Percentiles rank a stretch among this genome's conserved stretches.
phyloP scores from a whole-genome alignment of 1,140 invertebrate genomes.

The Steinernema khuongi region DNA sequence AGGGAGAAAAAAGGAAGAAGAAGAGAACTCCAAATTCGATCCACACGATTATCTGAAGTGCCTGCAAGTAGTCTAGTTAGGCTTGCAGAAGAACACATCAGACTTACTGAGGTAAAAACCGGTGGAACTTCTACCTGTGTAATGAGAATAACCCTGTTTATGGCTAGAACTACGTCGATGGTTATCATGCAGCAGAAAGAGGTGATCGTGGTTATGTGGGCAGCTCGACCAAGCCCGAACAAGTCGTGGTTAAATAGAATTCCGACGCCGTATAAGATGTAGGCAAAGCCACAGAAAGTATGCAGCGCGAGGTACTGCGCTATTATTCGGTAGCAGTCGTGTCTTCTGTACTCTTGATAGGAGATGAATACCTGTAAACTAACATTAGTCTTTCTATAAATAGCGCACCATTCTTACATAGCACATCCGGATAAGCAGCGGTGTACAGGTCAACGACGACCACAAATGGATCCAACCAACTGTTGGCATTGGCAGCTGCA shows the following conservation, averaged over 20 bases:
- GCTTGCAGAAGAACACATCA: neutral
- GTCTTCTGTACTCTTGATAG: neutral
- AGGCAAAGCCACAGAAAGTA: neutral
- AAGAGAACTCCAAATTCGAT: neutral
- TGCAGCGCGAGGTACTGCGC: neutral
- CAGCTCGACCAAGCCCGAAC: neutral
- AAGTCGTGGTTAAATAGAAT: neutral
- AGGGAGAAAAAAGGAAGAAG: neutral
- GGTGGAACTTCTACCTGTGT: neutral
- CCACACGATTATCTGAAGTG: neutral
- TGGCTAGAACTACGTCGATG: neutral
- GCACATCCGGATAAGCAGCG: neutral
- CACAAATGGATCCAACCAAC: neutral
- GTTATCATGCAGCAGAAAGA: neutral
- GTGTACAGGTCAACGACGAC: neutral
- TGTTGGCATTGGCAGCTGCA: too few relatives aligned
- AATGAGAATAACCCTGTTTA: neutral
- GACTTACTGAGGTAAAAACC: neutral
- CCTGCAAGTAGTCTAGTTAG: neutral
- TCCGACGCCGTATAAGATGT: neutral
- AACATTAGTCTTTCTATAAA: neutral
- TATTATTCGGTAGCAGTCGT: neutral
- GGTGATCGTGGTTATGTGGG: neutral
- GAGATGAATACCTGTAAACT: neutral
- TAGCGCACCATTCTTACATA: neutral